Evolutionary conservation across 2,888 invertebrate genomes (phyloP).

Genomic region (Portevinia maculata): DNA sequence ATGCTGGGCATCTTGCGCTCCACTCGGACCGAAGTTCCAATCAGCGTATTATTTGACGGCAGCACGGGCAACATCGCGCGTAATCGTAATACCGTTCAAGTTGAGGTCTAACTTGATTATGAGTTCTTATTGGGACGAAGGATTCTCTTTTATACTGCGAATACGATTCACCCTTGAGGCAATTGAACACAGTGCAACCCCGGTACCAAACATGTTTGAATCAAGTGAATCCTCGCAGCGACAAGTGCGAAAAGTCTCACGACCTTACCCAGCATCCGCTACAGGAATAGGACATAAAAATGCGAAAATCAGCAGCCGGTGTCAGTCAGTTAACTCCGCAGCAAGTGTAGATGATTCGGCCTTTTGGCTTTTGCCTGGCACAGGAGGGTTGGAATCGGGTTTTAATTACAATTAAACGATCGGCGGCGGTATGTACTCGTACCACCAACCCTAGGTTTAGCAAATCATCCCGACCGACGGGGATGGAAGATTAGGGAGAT

Average conservation of each 20-base stretch:
- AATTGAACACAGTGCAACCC: constrained; percentile 69
- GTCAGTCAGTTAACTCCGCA: constrained; percentile 58
- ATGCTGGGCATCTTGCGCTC: constrained; percentile 76
- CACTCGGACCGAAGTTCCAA: constrained; percentile 75
- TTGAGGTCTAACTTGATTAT: constrained; percentile 79
- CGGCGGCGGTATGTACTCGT: constrained; percentile 77
- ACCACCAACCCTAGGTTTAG: constrained; percentile 66
- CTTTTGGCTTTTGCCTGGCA: constrained; percentile 78
- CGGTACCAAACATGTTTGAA: constrained; percentile 60
- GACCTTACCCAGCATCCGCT: constrained; percentile 73
- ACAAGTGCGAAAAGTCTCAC: constrained; percentile 83
- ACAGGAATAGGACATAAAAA: constrained; percentile 46
- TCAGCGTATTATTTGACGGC: constrained; percentile 75
- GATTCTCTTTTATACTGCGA: constrained; percentile 79
- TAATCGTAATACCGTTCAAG: constrained; percentile 71
- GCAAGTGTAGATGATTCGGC: constrained; percentile 75
- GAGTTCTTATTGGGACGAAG: constrained; percentile 80
- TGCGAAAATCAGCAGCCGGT: constrained; percentile 73
- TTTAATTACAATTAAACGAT: constrained; percentile 83
- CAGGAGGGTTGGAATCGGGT: constrained; percentile 78
- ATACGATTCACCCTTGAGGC: constrained; percentile 47
- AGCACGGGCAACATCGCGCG: constrained; percentile 76
- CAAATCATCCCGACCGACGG: constrained; percentile 22
- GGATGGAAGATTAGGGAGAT: constrained; percentile 60
- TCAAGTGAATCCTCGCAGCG: constrained; percentile 53